phyloP scores from a whole-genome alignment of 1,140 invertebrate species.

The Caenorhabditis inopinata region DNA sequence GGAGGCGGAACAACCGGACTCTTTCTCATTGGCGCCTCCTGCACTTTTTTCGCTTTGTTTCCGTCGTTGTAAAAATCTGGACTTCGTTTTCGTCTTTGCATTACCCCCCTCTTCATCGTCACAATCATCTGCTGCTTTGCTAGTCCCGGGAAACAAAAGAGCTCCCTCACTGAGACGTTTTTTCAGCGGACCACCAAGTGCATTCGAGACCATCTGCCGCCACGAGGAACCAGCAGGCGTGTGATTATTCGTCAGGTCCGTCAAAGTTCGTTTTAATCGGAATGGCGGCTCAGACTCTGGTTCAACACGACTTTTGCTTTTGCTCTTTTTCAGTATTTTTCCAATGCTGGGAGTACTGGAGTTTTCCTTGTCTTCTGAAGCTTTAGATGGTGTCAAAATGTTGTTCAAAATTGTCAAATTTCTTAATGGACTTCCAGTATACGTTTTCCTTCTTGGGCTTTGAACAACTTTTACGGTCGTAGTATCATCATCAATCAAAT shows the following conservation, averaged over 20 bases:
- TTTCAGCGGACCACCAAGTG: conserved; percentile 19
- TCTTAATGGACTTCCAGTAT: conserved; percentile 4
- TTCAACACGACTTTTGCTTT: not conserved
- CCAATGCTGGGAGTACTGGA: not conserved
- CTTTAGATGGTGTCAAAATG: not conserved
- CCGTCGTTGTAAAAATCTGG: conserved; percentile 25
- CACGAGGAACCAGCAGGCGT: conserved; percentile 17
- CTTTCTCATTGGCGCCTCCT: conserved; percentile 17
- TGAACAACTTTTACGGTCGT: not conserved
- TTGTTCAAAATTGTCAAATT: conserved; percentile 4
- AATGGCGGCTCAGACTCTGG: conserved; percentile 3
- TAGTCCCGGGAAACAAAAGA: not conserved
- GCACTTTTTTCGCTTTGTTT: conserved; percentile 33
- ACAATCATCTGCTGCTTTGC: conserved; percentile 25
- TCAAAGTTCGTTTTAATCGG: conserved; percentile 22
- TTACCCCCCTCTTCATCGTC: conserved; percentile 4
- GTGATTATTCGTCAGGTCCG: conserved; percentile 11
- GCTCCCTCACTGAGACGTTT: conserved; percentile 6
- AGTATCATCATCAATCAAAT: not conserved
- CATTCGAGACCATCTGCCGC: conserved; percentile 25
- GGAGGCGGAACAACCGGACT: conserved; percentile 12
- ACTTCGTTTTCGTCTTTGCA: not conserved
- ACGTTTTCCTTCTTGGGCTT: conserved; percentile 8
- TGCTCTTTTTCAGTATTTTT: not conserved
- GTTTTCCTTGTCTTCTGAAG: conserved; percentile 2